Evolutionary conservation across 2,113 vertebrate species (phyloP).

Genomic region (Euleptes europaea): DNA sequence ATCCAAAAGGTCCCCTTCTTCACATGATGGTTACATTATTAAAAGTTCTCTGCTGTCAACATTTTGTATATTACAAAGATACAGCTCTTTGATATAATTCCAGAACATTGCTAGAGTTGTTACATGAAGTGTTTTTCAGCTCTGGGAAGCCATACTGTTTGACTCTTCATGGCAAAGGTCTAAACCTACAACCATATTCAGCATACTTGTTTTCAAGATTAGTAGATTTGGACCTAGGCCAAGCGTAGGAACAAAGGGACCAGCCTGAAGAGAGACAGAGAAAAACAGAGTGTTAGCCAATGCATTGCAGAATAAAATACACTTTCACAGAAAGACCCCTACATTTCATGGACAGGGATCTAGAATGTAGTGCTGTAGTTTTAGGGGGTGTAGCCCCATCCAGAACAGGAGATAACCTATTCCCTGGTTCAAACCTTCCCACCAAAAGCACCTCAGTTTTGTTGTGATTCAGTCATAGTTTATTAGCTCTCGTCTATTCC

Average conservation of each 20-base stretch:
- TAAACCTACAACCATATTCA: not conserved
- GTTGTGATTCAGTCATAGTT: too few species aligned
- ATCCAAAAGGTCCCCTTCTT: not conserved
- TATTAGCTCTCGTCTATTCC: too few species aligned
- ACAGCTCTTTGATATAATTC: slow-evolving; percentile 5
- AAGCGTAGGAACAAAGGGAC: not conserved
- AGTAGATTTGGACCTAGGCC: not conserved
- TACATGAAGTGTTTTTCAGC: not conserved
- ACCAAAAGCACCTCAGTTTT: too few species aligned
- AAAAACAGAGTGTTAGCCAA: not conserved
- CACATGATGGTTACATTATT: slow-evolving; percentile 27
- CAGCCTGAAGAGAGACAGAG: not conserved
- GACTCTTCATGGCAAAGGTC: not conserved
- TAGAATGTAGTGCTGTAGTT: not conserved
- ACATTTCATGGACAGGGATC: not conserved
- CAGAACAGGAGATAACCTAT: too few species aligned
- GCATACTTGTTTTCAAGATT: not conserved
- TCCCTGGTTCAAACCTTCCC: too few species aligned
- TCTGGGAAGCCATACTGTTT: not conserved
- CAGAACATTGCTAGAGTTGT: slow-evolving; percentile 10
- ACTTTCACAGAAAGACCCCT: not conserved
- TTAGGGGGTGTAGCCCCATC: too few species aligned
- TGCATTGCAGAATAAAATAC: not conserved
- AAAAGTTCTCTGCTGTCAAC: not conserved
- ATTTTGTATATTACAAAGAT: slow-evolving; percentile 6